Evolutionary conservation across 2,797 vertebrate species (phyloP), one percentile per base, ranked within the genome.

Genomic region (Caiman crocodilus): DNA sequence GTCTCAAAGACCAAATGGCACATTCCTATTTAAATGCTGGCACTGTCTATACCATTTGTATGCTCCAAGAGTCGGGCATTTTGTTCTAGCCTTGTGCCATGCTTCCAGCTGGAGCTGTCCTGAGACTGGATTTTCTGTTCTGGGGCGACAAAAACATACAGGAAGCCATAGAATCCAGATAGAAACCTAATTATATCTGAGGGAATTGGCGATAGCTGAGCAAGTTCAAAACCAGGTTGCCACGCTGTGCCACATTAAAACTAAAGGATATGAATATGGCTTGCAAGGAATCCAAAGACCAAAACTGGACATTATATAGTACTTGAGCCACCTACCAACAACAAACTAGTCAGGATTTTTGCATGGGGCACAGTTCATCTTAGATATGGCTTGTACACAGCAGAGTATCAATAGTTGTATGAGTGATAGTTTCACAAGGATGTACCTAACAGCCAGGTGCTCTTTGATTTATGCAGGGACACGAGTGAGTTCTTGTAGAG

Each of bases 21-120:
- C 89, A 73, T 76, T 88, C 26, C 4, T 78, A 56, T 87, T 91
- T 87, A 75, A 87, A 7, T 65, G 59, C 87, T 94, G 87, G 84
- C 67, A n/a, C 10, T 79, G 10, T 84, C 50, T 50, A 50, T 50
- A 50, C 9, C 42, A 50, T 50, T 50, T 50, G 42, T 50, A 50
- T 50, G 42, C 42, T 50, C 42, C 42, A 50, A 50, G 42, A 50
- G 10, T 50, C 42, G 11, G 42, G 42, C 42, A 50, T 50, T 50
- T 50, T 50, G 42, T 50, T 50, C 42, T 50, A 50, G 42, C 42
- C 9, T 50, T 50, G 42, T 50, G 42, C 42, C 42, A 50, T 50
- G 42, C 42, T 50, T 50, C 42, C 42, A 50, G 42, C 42, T 50
- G 42, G 9, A 50, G 42, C 42, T 50, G 42, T 50, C 42, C 42